Evolutionary conservation across 2,797 vertebrate genomes (phyloP).

Genomic region (Anas bahamensis): DNA sequence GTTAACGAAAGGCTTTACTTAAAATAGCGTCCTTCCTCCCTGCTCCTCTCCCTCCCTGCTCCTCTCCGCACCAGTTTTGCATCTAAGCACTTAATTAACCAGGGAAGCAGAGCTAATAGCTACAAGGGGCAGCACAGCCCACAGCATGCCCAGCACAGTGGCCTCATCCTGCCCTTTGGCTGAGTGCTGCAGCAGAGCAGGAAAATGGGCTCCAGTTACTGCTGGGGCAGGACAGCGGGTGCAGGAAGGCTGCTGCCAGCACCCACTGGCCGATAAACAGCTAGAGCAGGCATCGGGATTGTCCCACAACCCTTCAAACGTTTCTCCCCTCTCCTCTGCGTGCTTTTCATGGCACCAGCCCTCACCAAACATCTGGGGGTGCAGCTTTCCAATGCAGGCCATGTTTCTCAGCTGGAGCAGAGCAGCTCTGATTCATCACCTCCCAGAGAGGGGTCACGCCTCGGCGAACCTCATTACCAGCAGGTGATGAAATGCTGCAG

Average conservation of each 20-base stretch:
- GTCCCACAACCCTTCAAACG: rapidly evolving
- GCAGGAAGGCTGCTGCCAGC: neutral
- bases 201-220: neutral
- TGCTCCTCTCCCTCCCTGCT: neutral
- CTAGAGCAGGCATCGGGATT: rapidly evolving
- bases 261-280: rapidly evolving
- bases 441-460: neutral
- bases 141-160: rapidly evolving
- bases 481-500: neutral
- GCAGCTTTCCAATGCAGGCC: rapidly evolving
- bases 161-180: neutral
- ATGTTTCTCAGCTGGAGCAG: neutral
- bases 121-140: too few relatives aligned
- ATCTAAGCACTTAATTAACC: neutral
- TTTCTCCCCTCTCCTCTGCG: neutral
- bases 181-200: rapidly evolving
- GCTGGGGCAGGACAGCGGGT: neutral
- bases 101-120: neutral
- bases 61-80: rapidly evolving
- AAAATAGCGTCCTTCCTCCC: neutral
- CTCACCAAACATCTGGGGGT: neutral
- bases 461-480: neutral
- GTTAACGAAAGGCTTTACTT: neutral
- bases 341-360: rapidly evolving
- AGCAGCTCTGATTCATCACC: neutral